These are phyloP conservation scores for Gonocerus acuteangulatus DNA, from an alignment of 2,888 invertebrate species.

Conservation along the genomic window DNA sequence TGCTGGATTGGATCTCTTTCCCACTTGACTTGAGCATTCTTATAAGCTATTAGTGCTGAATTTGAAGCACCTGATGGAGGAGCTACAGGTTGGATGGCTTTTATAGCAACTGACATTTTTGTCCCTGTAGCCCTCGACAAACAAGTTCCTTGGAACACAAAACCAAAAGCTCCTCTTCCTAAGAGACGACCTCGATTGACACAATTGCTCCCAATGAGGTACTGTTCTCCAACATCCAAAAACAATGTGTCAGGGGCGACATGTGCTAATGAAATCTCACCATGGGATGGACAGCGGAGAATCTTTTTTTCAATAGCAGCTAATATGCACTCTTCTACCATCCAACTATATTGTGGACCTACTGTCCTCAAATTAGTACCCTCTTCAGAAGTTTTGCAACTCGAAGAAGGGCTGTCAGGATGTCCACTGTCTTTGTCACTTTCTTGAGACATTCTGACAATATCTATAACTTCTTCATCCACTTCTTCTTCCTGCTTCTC, in stretches of 20 bases:
- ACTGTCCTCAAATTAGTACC: constrained; percentile 47
- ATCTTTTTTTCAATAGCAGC: constrained; percentile 59
- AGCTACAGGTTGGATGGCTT: constrained; percentile 90
- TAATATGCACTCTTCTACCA: constrained; percentile 92
- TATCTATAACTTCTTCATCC: constrained; percentile 41
- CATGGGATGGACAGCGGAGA: constrained; percentile 73
- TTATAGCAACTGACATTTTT: constrained; percentile 75
- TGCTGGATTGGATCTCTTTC: constrained; percentile 84
- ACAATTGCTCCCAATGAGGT: constrained; percentile 73
- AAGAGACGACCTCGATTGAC: constrained; percentile 67
- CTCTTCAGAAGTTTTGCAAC: constrained; percentile 71
- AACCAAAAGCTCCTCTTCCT: constrained; percentile 97
- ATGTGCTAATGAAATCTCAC: constrained; percentile 61
- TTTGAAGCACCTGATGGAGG: constrained; percentile 64
- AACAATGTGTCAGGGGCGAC: constrained; percentile 92
- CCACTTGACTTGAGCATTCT: constrained; percentile 80
- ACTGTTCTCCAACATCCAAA: constrained; percentile 74
- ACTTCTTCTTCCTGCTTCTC: constrained; percentile 34
- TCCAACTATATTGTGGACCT: constrained; percentile 63
- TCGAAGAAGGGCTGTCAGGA: constrained; percentile 50
- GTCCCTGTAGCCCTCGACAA: constrained; percentile 50
- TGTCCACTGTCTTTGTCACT: constrained; percentile 85
- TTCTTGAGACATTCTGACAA: constrained; percentile 50
- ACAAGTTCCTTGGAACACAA: constrained; percentile 79
- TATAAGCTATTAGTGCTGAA: constrained; percentile 56